A percentile compares a stretch with the other conserved stretches of the same genome.
phyloP scores from a whole-genome alignment of 2,113 vertebrate species.

The Hippocampus mohnikei region DNA sequence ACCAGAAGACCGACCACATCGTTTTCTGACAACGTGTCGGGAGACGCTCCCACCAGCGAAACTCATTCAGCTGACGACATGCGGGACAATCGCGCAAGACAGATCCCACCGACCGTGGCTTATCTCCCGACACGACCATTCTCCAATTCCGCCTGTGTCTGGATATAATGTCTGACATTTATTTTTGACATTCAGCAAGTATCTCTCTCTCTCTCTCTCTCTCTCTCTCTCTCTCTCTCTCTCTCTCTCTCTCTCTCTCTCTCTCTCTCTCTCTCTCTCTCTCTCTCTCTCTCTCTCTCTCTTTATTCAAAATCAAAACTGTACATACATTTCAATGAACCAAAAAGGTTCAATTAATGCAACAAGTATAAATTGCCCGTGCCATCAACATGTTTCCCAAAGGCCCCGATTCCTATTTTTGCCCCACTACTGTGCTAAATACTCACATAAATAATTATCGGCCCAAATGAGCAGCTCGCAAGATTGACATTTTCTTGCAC shows the following conservation, averaged over 20 bases:
- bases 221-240: not conserved
- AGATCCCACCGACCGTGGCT: not conserved
- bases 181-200: conserved; percentile 27
- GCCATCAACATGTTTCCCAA: too few species aligned
- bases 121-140: not conserved
- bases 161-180: conserved; percentile 32
- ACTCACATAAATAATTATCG: too few species aligned
- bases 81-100: not conserved
- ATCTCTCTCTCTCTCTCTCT: conserved; percentile 6
- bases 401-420: too few species aligned
- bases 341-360: too few species aligned
- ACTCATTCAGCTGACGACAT: conserved; percentile 14
- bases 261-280: conserved; percentile 4
- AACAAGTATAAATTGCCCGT: too few species aligned
- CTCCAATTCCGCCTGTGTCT: not conserved
- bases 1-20: conserved; percentile 9
- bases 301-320: too few species aligned
- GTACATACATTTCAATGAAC: too few species aligned
- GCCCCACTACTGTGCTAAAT: too few species aligned
- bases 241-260: not conserved
- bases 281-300: not conserved
- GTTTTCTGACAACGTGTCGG: conserved; percentile 24
- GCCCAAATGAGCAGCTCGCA: not conserved
- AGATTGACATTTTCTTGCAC: not conserved
- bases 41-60: conserved; percentile 8